Evolutionary conservation across 2,113 vertebrate species (phyloP).

Genomic region (Okapia johnstoni): DNA sequence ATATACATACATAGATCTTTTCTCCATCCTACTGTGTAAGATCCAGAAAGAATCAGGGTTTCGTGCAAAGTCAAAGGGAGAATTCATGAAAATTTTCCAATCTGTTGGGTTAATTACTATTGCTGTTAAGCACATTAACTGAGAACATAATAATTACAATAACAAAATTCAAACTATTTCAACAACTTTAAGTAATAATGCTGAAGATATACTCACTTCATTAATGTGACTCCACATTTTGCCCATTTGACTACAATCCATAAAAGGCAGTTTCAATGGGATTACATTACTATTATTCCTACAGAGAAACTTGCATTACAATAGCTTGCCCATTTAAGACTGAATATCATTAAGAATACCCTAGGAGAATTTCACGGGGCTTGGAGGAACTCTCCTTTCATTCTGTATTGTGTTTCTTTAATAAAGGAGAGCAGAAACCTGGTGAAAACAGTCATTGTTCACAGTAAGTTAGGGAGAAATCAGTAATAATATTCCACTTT

Average conservation of each 20-base stretch:
- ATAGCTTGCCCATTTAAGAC: slow-evolving; percentile 78
- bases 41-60: slow-evolving; percentile 53
- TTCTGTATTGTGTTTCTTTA: slow-evolving; percentile 80
- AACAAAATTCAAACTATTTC: slow-evolving; percentile 70
- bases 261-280: slow-evolving; percentile 75
- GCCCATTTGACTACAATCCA: slow-evolving; percentile 72
- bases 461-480: slow-evolving; percentile 81
- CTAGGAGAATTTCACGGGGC: slow-evolving; percentile 74
- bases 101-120: slow-evolving; percentile 73
- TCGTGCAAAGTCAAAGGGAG: slow-evolving; percentile 54
- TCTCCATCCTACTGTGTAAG: slow-evolving; percentile 1
- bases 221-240: slow-evolving; percentile 76
- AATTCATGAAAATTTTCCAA: slow-evolving; percentile 72
- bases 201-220: slow-evolving; percentile 67
- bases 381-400: slow-evolving; percentile 79
- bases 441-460: slow-evolving; percentile 83
- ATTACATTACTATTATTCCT: slow-evolving; percentile 80
- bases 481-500: slow-evolving; percentile 83
- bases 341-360: slow-evolving; percentile 81
- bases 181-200: slow-evolving; percentile 72
- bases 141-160: slow-evolving; percentile 74
- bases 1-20: neutral
- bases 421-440: slow-evolving; percentile 79
- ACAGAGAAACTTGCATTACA: slow-evolving; percentile 71
- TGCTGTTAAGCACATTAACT: slow-evolving; percentile 75